Percentiles rank a stretch among this genome's conserved stretches.
Evolutionary conservation across 2,113 vertebrate species (phyloP).

Genomic region (Speoplatyrhinus poulsoni): DNA sequence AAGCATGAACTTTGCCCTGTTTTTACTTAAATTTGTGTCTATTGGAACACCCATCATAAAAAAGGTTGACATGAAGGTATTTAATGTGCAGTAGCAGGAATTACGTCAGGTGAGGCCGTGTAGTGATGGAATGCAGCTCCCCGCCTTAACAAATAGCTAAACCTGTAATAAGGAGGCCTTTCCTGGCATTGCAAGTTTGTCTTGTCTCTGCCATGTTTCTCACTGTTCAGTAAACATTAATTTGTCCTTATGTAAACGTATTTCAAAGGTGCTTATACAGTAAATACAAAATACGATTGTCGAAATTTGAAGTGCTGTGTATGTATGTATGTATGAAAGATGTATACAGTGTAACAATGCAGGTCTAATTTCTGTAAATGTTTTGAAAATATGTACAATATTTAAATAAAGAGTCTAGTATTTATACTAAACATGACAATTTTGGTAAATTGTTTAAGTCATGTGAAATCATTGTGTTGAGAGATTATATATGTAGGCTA

Average conservation of each 20-base stretch:
- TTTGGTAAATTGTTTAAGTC: background rate
- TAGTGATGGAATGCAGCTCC: slow-evolving; percentile 56
- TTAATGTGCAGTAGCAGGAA: slow-evolving; percentile 13
- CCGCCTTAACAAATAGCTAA: slow-evolving; percentile 67
- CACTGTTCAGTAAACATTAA: slow-evolving; percentile 35
- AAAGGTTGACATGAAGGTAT: slow-evolving; percentile 11
- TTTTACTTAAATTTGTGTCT: too few species aligned
- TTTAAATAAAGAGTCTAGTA: slow-evolving; percentile 82
- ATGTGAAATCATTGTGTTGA: background rate
- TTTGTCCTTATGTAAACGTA: slow-evolving; percentile 25
- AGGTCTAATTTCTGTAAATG: slow-evolving; percentile 78
- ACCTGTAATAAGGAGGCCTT: slow-evolving; percentile 67
- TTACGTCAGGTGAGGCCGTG: slow-evolving; percentile 27
- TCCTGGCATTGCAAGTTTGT: slow-evolving; percentile 64
- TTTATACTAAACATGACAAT: slow-evolving; percentile 69
- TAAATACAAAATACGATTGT: slow-evolving; percentile 58
- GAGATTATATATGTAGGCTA: too few species aligned
- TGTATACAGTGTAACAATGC: slow-evolving; percentile 72
- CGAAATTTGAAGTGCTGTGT: slow-evolving; percentile 54
- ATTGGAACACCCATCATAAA: too few species aligned
- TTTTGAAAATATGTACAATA: slow-evolving; percentile 79
- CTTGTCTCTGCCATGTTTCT: slow-evolving; percentile 33
- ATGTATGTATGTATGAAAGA: slow-evolving; percentile 47
- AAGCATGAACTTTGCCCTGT: too few species aligned
- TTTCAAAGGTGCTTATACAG: slow-evolving; percentile 72